These are phyloP conservation scores for Channa argus DNA, from an alignment of 2,113 vertebrate genomes.

Conservation along the genomic window DNA sequence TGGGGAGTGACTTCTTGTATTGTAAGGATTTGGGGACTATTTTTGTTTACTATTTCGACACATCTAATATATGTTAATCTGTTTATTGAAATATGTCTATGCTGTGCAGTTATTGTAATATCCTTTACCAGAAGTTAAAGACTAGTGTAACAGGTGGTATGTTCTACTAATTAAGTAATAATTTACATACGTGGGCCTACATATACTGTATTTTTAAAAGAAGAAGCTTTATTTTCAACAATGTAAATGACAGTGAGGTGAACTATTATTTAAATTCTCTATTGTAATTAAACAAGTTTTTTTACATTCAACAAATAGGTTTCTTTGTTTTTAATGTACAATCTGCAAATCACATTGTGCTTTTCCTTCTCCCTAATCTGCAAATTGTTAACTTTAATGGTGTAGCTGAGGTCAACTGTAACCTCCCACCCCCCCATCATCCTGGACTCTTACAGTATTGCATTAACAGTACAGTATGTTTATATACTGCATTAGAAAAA, in stretches of 20 bases:
- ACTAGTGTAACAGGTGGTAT: too few relatives aligned
- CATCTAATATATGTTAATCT: not conserved
- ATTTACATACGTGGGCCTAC: too few relatives aligned
- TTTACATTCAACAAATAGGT: not conserved
- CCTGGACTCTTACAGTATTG: not conserved
- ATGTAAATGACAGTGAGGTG: not conserved
- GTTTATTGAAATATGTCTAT: too few relatives aligned
- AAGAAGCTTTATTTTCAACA: not conserved
- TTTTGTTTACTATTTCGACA: slow-evolving; percentile 2
- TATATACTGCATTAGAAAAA: not conserved
- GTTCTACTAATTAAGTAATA: too few relatives aligned
- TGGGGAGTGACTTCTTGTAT: slow-evolving; percentile 9
- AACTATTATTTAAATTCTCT: not conserved
- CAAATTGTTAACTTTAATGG: not conserved
- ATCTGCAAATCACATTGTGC: not conserved
- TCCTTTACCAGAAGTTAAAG: too few relatives aligned
- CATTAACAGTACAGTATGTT: not conserved
- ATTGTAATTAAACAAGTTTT: not conserved
- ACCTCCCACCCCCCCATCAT: too few relatives aligned
- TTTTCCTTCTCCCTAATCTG: not conserved
- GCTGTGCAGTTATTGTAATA: too few relatives aligned
- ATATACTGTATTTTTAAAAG: not conserved
- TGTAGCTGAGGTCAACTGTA: not conserved
- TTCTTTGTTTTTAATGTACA: not conserved
- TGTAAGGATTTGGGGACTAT: not conserved